Percentiles rank a stretch among this genome's conserved stretches.
Conservation (phyloP, 2,797 vertebrate genomes). For the Rhadinocentrus ornatus region DNA sequence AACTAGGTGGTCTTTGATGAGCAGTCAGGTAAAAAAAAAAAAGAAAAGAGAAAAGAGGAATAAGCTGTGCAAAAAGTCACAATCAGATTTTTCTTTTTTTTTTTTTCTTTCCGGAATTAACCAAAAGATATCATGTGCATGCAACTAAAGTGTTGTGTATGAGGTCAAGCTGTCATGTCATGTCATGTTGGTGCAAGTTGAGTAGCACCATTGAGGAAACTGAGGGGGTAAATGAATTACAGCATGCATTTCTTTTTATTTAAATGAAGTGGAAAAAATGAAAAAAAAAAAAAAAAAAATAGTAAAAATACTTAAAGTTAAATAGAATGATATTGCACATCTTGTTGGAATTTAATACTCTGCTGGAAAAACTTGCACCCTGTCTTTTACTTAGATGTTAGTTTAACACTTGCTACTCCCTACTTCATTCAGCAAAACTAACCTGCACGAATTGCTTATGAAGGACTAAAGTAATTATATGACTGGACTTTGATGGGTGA, state of each 20-base stretch:
- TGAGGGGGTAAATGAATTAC: too few relatives aligned
- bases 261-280: neutral
- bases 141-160: neutral
- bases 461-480: neutral
- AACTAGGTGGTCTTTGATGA: conserved; percentile 58
- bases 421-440: too few relatives aligned
- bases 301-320: neutral
- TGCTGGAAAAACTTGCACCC: neutral
- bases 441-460: neutral
- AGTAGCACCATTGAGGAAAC: too few relatives aligned
- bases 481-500: neutral
- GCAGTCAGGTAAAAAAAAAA: conserved; percentile 22
- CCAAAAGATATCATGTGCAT: neutral
- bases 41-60: neutral
- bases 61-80: neutral
- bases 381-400: too few relatives aligned
- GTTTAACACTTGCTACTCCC: too few relatives aligned
- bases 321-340: neutral
- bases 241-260: too few relatives aligned
- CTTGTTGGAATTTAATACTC: neutral
- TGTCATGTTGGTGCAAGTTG: neutral
- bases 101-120: neutral
- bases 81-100: neutral
- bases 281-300: neutral
- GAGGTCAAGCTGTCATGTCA: neutral